A percentile compares a stretch with the other conserved stretches of the same genome.
phyloP scores from a whole-genome alignment of 1,140 invertebrate genomes.

The Drosophila pachea region DNA sequence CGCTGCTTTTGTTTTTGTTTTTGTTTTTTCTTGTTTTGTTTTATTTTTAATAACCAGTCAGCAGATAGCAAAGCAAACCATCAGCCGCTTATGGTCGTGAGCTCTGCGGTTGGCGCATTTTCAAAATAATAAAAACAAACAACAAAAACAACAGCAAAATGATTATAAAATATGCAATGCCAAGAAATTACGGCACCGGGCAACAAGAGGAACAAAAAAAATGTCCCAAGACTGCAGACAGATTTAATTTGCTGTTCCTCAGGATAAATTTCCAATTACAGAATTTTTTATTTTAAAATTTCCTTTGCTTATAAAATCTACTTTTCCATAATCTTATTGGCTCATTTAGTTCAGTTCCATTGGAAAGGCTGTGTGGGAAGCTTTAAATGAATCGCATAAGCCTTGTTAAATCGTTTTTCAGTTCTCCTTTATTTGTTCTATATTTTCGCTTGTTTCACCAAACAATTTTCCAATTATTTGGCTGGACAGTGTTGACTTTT shows the following conservation, averaged over 20 bases:
- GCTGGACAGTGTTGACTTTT: constrained; percentile 20
- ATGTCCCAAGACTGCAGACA: too few species aligned
- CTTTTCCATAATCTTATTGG: neutral
- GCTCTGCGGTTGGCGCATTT: constrained; percentile 38
- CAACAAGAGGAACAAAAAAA: neutral
- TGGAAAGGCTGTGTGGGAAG: too few species aligned
- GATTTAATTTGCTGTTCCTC: too few species aligned
- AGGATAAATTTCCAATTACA: too few species aligned
- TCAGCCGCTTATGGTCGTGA: constrained; percentile 51
- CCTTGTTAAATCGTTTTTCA: too few species aligned
- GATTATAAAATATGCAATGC: constrained; percentile 18
- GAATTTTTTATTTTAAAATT: neutral
- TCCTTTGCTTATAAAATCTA: neutral
- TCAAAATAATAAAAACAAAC: constrained; percentile 35
- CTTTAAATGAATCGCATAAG: neutral
- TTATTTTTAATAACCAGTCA: constrained; percentile 70
- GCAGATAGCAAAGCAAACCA: constrained; percentile 52
- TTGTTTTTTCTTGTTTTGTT: constrained; percentile 26
- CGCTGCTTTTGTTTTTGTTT: constrained; percentile 25
- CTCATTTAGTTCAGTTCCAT: neutral
- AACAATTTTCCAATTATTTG: neutral
- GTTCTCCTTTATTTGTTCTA: too few species aligned
- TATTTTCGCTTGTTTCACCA: neutral
- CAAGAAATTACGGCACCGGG: constrained; percentile 27
- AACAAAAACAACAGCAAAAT: constrained; percentile 28